Conservation (phyloP, 2,797 vertebrate genomes). For the Artibeus lituratus region DNA sequence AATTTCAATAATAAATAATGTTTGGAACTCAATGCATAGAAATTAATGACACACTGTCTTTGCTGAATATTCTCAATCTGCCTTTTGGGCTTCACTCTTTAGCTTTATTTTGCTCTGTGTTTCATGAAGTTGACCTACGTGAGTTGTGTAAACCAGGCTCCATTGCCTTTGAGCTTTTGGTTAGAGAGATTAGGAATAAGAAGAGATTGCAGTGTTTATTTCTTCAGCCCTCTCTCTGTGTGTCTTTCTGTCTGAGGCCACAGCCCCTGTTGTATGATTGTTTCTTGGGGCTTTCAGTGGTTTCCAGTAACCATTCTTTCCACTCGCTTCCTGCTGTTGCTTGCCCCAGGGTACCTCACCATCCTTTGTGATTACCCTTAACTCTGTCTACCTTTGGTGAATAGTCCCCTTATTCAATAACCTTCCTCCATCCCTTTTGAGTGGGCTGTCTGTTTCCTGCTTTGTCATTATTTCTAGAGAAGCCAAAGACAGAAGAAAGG, state of each 20-base stretch:
- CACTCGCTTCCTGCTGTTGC: background rate
- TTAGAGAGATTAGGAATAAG: background rate
- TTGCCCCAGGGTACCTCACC: background rate
- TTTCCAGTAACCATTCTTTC: background rate
- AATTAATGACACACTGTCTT: background rate
- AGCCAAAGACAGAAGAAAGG: background rate
- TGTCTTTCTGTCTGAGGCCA: background rate
- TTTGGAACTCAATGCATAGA: background rate
- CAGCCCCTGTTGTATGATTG: background rate
- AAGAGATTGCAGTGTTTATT: background rate
- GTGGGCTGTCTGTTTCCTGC: background rate
- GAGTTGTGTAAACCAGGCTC: background rate
- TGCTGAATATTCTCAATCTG: background rate
- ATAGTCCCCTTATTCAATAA: background rate
- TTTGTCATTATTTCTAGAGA: background rate
- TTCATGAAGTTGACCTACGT: background rate
- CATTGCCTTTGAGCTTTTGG: background rate
- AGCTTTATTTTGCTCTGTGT: background rate
- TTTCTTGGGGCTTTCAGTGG: background rate
- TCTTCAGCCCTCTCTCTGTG: background rate
- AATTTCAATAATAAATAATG: background rate
- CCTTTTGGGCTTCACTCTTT: background rate
- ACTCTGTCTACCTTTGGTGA: background rate
- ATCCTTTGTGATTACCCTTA: background rate
- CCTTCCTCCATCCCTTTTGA: background rate